Conservation (phyloP, 2,113 vertebrate genomes). For the Bungarus multicinctus region DNA sequence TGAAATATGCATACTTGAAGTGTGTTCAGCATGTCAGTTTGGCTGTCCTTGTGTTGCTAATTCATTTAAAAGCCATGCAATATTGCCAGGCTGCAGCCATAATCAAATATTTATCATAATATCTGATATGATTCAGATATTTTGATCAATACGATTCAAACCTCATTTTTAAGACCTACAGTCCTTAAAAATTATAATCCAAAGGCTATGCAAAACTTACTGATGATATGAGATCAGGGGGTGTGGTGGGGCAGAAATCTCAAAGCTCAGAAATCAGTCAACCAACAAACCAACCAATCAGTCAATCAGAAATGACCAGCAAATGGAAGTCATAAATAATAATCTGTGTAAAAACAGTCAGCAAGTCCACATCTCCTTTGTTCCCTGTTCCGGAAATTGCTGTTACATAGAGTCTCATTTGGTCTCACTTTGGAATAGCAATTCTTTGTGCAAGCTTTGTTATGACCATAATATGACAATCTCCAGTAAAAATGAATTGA, state of each 20-base stretch:
- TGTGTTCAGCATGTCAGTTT: neutral
- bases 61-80: neutral
- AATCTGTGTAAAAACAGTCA: neutral
- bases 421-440: neutral
- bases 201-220: neutral
- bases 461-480: conserved; percentile 9
- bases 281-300: neutral
- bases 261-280: neutral
- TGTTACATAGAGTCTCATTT: neutral
- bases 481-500: conserved; percentile 34
- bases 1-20: neutral
- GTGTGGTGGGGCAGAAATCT: neutral
- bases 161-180: neutral
- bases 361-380: neutral
- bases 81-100: neutral
- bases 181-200: neutral
- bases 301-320: neutral
- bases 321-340: neutral
- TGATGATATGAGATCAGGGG: neutral
- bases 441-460: neutral
- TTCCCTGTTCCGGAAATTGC: neutral
- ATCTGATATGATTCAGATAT: neutral
- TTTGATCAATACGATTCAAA: neutral
- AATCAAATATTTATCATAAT: neutral
- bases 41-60: neutral